Evolutionary conservation across 2,888 invertebrate genomes (phyloP), one percentile per base, ranked within the genome.

Genomic region (Hyposoter dolosus): DNA sequence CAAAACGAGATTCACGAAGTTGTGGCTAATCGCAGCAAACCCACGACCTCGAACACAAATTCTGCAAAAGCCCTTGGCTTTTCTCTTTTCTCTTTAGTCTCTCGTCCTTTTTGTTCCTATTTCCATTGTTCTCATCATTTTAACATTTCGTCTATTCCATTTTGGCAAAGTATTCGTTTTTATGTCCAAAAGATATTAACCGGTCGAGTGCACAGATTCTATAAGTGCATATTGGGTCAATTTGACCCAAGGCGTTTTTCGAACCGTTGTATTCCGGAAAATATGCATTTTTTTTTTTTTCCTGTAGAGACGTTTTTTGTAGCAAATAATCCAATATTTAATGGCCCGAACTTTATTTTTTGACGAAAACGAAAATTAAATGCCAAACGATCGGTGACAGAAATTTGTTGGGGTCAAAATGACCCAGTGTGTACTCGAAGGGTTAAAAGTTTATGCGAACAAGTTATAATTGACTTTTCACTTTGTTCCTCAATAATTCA

Each of bases 1-100:
- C 68, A 71, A 86, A 86, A 86, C 83, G 86, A 86, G 86, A 86
- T 83, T 83, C 83, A 45, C 80, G 83, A 81, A 86, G 86, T 86
- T 86, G 86, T 43, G 81, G 83, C 81, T 86, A 83, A 86, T 83
- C 83, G 86, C 86, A 79, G 83, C 81, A 83, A 86, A 77, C 80
- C 65, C 85, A 63, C 40, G 76, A 40, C 66, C 72, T 50, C 53
- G 72, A 66, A 80, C 77, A 74, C 72, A 83, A 81, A 80, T 81
- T 76, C 82, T 75, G 76, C 32, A 60, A 82, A 87, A 84, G 47
- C 79, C 82, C 84, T 84, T 75, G 66, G 68, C 47, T 43, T 28
- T 28, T 79, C 72, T 47, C 17, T 56, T 23, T 23, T 66, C 43
- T 82, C 35, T 69, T 43, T 23, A 15, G 1, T 40, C 40, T 56